These are phyloP conservation scores for Varroa destructor DNA, from an alignment of 1,140 invertebrate species.

Conservation along the genomic window DNA sequence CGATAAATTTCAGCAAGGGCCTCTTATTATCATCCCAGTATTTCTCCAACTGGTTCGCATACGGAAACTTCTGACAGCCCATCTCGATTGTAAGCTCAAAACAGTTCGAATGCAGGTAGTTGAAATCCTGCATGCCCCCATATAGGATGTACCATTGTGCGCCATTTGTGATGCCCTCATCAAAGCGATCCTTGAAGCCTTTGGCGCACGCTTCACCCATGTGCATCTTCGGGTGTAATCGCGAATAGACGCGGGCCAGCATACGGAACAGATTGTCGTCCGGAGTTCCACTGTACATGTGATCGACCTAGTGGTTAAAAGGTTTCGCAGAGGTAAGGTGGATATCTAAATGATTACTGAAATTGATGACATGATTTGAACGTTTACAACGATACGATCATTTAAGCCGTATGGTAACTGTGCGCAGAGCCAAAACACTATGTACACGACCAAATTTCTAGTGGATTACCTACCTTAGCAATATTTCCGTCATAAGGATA, in stretches of 20 bases:
- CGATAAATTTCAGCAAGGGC: slow-evolving; percentile 66
- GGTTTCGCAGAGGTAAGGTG: too few species aligned
- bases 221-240: slow-evolving; percentile 70
- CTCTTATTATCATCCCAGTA: slow-evolving; percentile 83
- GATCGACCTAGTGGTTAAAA: slow-evolving; percentile 33
- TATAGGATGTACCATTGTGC: slow-evolving; percentile 64
- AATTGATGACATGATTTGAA: too few species aligned
- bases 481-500: slow-evolving; percentile 73
- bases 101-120: slow-evolving; percentile 78
- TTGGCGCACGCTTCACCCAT: slow-evolving; percentile 54
- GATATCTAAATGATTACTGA: too few species aligned
- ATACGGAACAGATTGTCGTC: slow-evolving; percentile 72
- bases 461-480: slow-evolving; percentile 27
- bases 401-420: too few species aligned
- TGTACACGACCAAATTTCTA: slow-evolving; percentile 31
- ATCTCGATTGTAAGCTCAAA: slow-evolving; percentile 90
- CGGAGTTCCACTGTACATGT: slow-evolving; percentile 48
- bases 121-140: slow-evolving; percentile 96
- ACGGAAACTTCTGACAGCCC: slow-evolving; percentile 82
- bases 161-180: slow-evolving; percentile 76
- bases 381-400: too few species aligned
- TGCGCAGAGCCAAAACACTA: too few species aligned
- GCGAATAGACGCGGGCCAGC: slow-evolving; percentile 65
- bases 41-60: slow-evolving; percentile 52
- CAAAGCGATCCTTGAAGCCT: slow-evolving; percentile 51